Evolutionary conservation across 2,888 invertebrate species (phyloP), one percentile per base, ranked within the genome.

Genomic region (Drosophila nr. perissopoda): DNA sequence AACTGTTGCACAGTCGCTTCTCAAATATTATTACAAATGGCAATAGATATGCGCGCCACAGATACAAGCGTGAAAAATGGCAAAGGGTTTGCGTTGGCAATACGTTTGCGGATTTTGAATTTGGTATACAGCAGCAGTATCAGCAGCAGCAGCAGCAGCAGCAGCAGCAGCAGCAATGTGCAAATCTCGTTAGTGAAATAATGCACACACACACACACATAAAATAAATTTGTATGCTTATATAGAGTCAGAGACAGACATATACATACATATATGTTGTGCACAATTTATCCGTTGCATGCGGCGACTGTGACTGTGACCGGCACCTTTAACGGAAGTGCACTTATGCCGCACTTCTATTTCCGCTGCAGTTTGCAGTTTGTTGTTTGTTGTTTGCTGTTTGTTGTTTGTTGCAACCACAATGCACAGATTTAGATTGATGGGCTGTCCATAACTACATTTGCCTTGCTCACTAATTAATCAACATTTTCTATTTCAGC

Each of bases 261-360:
- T 72, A 77, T n/a, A n/a, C n/a, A n/a, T n/a, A n/a, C n/a, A n/a
- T 68, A 76, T 65, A 62, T 79, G 70, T 33, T 70, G 74, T 58
- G 48, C 38, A 48, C 63, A 67, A 77, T 77, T 70, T 79, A 79
- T 70, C 76, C 75, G 53, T 66, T 67, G 70, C 70, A 66, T 79
- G 79, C 63, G 71, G 68, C 58, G 54, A 74, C 59, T 34, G 13
- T 13, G 58, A 25, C 65, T 27, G 54, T 56, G 27, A 42, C 49
- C 65, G 40, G 40, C 65, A 54, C 54, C 69, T 62, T 60, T 62
- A 80, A 71, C 89, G 89, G 89, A 83, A 83, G 81, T 86, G 75
- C 89, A 83, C 83, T 86, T 89, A 83, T 83, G 87, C 89, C 81
- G 76, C 89, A 83, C 89, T 86, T 86, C 83, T 89, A 83, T 83